A percentile compares a stretch with the other conserved stretches of the same genome.
phyloP scores from a whole-genome alignment of 2,888 invertebrate genomes.

The Meliscaeva auricollis region DNA sequence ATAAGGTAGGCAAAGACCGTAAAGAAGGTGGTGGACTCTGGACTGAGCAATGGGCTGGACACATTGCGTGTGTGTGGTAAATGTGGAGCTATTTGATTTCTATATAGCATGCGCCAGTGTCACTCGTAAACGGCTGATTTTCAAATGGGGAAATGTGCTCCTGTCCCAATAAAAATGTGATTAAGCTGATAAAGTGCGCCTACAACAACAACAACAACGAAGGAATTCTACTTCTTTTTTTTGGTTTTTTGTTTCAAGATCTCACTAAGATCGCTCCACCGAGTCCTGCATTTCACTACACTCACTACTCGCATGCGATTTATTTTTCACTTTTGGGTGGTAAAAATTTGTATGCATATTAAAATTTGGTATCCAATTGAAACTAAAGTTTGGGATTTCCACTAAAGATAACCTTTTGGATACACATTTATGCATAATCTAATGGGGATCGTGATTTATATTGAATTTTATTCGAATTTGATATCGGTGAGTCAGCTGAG shows the following conservation, averaged over 20 bases:
- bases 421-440: constrained; percentile 36
- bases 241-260: no score
- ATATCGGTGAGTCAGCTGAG: constrained; percentile 27
- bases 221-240: constrained; percentile 19
- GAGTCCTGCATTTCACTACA: neutral
- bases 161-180: constrained; percentile 76
- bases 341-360: constrained; percentile 21
- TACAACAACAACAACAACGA: neutral
- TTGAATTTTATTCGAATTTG: constrained; percentile 43
- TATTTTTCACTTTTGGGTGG: neutral
- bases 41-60: constrained; percentile 14
- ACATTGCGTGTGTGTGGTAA: constrained; percentile 71
- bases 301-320: constrained; percentile 43
- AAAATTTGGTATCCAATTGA: constrained; percentile 35
- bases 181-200: constrained; percentile 32
- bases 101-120: constrained; percentile 74
- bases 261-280: neutral
- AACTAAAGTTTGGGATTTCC: constrained; percentile 41
- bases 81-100: constrained; percentile 66
- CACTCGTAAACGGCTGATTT: constrained; percentile 58
- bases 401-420: constrained; percentile 55
- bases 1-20: neutral
- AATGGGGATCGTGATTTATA: constrained; percentile 55
- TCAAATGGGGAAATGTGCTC: constrained; percentile 73
- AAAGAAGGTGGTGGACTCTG: constrained; percentile 1